phyloP scores from a whole-genome alignment of 2,797 vertebrate genomes.

The Gymnoscopelus microlampas region DNA sequence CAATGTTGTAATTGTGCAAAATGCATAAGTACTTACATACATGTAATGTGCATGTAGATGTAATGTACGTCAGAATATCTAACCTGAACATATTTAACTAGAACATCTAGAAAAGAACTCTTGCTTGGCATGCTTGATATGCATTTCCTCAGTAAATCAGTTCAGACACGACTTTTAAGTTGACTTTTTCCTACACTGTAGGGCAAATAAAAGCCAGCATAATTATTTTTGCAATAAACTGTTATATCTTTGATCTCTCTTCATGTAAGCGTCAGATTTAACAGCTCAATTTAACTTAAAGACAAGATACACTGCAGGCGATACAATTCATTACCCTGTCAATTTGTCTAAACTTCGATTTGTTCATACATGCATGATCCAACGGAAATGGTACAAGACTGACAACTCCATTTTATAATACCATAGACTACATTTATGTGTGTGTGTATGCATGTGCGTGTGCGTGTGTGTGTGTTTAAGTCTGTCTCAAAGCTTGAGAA shows the following conservation, averaged over 20 bases:
- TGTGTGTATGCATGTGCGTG: no score
- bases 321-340: constrained; percentile 15
- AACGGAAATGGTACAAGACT: background rate
- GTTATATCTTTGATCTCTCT: constrained; percentile 9
- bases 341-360: constrained; percentile 27
- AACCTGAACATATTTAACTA: background rate
- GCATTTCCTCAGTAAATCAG: background rate
- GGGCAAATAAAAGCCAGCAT: no score
- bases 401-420: constrained; percentile 1
- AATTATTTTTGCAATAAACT: background rate
- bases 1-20: background rate
- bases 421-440: background rate
- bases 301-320: constrained; percentile 28
- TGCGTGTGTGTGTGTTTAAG: no score
- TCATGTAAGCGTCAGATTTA: constrained; percentile 45
- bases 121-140: background rate
- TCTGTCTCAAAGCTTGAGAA: constrained; percentile 9
- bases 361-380: constrained; percentile 41
- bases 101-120: background rate
- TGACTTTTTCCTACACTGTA: background rate
- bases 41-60: no score
- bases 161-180: background rate
- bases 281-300: constrained; percentile 3
- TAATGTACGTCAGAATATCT: no score
- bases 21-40: background rate